Percentiles rank a stretch among this genome's conserved stretches.
Conservation (phyloP, 2,888 invertebrate species). For the Conistra vaccinii region DNA sequence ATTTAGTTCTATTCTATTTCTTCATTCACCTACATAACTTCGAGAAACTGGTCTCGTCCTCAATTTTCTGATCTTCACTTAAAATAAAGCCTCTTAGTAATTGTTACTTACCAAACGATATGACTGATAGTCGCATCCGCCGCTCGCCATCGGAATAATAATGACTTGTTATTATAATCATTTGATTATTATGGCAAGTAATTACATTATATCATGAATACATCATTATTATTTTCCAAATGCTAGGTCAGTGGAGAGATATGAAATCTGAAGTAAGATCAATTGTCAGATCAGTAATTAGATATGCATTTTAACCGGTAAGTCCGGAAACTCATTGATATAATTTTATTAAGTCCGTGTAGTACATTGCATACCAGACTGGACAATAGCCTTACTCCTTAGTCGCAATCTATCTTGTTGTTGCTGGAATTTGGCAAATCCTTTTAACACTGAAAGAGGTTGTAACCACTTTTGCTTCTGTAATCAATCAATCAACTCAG, state of each 20-base stretch:
- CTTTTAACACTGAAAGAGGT: not conserved
- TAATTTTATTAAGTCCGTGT: not conserved
- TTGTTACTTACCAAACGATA: constrained; percentile 15
- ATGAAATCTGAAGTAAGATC: constrained; percentile 6
- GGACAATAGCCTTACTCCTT: not conserved
- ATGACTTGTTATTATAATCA: constrained; percentile 45
- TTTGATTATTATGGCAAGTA: constrained; percentile 27
- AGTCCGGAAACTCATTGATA: not conserved
- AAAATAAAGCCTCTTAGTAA: constrained; percentile 27
- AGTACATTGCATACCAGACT: not conserved
- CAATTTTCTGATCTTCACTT: constrained; percentile 1
- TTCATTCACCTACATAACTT: not conserved
- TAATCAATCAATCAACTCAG: not conserved
- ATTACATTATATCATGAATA: constrained; percentile 15
- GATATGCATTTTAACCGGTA: constrained; percentile 7
- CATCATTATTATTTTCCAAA: constrained; percentile 26
- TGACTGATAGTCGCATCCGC: constrained; percentile 48
- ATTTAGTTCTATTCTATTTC: not conserved
- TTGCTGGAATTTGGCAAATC: no score
- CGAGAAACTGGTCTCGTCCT: not conserved
- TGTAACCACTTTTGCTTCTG: not conserved
- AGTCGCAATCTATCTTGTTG: no score
- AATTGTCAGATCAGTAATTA: constrained; percentile 3
- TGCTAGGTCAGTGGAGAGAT: constrained; percentile 13
- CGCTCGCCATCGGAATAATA: constrained; percentile 43